A percentile compares a stretch with the other conserved stretches of the same genome.
Conservation (phyloP, 2,113 vertebrate species). For the Capra hircus region DNA sequence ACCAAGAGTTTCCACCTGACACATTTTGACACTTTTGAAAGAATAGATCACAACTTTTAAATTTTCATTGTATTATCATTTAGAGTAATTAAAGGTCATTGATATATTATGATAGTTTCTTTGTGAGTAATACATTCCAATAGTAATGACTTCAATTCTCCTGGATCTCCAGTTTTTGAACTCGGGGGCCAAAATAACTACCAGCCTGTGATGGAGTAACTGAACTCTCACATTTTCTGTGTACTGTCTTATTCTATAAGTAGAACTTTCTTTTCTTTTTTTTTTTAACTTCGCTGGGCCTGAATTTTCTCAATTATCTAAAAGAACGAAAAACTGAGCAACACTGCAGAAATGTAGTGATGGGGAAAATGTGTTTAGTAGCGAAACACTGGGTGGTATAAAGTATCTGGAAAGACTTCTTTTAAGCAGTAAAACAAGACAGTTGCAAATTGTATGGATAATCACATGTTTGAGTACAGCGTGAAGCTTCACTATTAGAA, state of each 20-base stretch:
- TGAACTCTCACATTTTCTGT: neutral
- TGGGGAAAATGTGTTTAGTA: neutral
- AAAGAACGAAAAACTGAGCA: neutral
- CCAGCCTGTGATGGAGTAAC: neutral
- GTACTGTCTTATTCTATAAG: neutral
- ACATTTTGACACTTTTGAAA: neutral
- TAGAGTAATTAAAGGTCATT: neutral
- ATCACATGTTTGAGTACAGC: neutral
- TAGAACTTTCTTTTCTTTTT: neutral
- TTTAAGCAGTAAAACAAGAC: neutral
- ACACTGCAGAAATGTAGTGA: neutral
- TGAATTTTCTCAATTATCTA: slow-evolving; percentile 32
- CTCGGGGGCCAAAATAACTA: neutral
- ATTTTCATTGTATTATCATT: neutral
- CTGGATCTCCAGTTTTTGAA: slow-evolving; percentile 10
- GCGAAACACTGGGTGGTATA: neutral
- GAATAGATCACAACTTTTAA: neutral
- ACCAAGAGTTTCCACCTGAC: neutral
- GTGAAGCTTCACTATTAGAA: slow-evolving; percentile 19
- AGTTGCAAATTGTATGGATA: neutral
- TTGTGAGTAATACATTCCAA: neutral
- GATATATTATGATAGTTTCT: neutral
- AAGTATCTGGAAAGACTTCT: neutral
- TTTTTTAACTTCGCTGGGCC: neutral
- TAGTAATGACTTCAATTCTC: neutral